Evolutionary conservation across 2,113 vertebrate species (phyloP), one percentile per base, ranked within the genome.

Genomic region (Lates calcarifer): DNA sequence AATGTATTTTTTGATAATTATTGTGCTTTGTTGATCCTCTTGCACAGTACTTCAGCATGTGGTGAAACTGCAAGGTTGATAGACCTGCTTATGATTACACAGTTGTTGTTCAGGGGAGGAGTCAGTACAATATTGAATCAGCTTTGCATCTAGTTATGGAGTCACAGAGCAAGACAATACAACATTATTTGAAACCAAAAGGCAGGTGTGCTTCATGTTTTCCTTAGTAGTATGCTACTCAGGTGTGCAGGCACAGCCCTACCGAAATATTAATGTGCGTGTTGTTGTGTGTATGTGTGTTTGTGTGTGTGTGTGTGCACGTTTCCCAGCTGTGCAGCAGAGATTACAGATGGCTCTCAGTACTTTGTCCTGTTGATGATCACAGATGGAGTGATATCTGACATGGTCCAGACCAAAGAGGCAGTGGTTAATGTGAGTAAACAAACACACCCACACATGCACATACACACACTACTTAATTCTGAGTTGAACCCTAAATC

Each of bases 391-490:
- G 98, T 99, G 88, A 99, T 99, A 94, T 99, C 98, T 0, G 98
- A 99, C 92, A 99, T 99, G 98, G 95, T 96, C 28, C 97, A 99
- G 91, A 99, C 98, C 78, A 99, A 99, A 95, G 98, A 99, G 91
- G 98, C 98, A 31, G 96, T 99, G 33, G 98, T 99, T 89, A 97
- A 96, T 0, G 98, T 99, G 87, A 96, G 98, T 96, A 74, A 49
- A 84, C 83, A 89, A 15, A 65, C 66, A 73, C 74, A 60, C 28
- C 37, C 22, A 29, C 33, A 39, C 55, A 43, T 33, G 18, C 63
- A 43, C 29, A n/a, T n/a, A n/a, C n/a, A n/a, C n/a, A n/a, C n/a
- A n/a, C n/a, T n/a, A n/a, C n/a, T n/a, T n/a, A n/a, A n/a, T n/a
- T n/a, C n/a, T n/a, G n/a, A n/a, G n/a, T n/a, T n/a, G n/a, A n/a